Base-by-base conservation (phyloP, 1,140 invertebrate species). In the Nephotettix cincticeps region DNA sequence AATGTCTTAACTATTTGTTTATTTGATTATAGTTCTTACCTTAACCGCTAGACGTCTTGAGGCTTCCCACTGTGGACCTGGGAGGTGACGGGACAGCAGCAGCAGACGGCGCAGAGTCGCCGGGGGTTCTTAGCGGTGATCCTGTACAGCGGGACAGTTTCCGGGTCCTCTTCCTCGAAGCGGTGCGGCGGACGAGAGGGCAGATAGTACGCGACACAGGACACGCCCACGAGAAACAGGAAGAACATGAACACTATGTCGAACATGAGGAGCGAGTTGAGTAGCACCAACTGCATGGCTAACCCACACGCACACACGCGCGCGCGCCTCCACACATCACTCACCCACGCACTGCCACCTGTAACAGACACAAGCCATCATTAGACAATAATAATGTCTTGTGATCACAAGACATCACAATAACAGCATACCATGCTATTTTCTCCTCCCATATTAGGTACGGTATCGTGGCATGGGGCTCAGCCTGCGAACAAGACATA, bases 261-360 rank as follows among this genome's bases (percentile, higher is more conserved):
- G 86, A 93, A 93, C 90, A 93, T 92, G 83, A 92, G 87, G 79
- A 93, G 86, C 76, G 90, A 92, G 83, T 93, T 92, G 82, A 92
- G 86, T 84, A 89, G 90, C 87, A 92, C 85, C 78, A 92, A 84
- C 86, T 88, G 90, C 91, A 93, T 93, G 78, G 78, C 83, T 40
- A 43, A 27, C 14, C 28, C 3, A 65, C 28, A 32, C 27, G 19
- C 61, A n/a, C 28, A 40, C 14, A 19, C 29, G 27, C 17, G 28
- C 9, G 28, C 28, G 11, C 13, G 32, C 25, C 64, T 25, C 64
- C 25, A 27, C 30, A 19, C 14, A n/a, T 43, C 3, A 45, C 64
- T 29, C 29, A 27, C 36, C 1, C 64, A 14, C 64, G 32, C 64
- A 67, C 25, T 36, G 21, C 32, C 32, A 36, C 32, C 32, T 36